Conservation (phyloP, 2,888 invertebrate species). For the Linnaemya vulpina region DNA sequence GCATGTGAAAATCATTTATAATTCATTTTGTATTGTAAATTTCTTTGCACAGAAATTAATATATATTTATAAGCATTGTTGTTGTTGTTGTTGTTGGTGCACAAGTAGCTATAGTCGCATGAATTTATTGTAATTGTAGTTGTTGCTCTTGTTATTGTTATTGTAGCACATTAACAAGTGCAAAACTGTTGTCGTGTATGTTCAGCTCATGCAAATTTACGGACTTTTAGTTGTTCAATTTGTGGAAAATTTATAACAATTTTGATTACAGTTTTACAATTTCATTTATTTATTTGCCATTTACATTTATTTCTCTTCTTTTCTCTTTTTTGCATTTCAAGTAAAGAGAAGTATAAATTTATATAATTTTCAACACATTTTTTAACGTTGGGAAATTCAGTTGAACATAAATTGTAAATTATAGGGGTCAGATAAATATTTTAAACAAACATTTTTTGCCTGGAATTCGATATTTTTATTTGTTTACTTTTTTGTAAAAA, state of each 20-base stretch:
- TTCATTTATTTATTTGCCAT: constrained; percentile 1
- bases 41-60: constrained; percentile 3
- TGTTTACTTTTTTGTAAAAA: neutral
- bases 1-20: constrained; percentile 16
- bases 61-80: too few species aligned
- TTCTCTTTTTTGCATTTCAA: neutral
- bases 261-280: constrained; percentile 60
- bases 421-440: neutral
- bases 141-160: neutral
- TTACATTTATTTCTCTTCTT: constrained; percentile 2
- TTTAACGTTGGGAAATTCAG: neutral
- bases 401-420: constrained; percentile 3
- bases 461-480: neutral
- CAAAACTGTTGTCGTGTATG: constrained; percentile 35
- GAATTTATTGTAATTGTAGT: constrained; percentile 19
- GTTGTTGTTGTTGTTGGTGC: too few species aligned
- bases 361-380: neutral
- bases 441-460: neutral
- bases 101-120: neutral
- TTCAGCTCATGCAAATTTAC: constrained; percentile 51
- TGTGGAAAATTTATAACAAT: constrained; percentile 67
- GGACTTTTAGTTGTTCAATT: constrained; percentile 68
- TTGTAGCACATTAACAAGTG: neutral
- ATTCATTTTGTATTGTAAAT: neutral
- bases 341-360: neutral